Base-by-base conservation (phyloP, 2,888 invertebrate species). In the Drosophila fungiperda region DNA sequence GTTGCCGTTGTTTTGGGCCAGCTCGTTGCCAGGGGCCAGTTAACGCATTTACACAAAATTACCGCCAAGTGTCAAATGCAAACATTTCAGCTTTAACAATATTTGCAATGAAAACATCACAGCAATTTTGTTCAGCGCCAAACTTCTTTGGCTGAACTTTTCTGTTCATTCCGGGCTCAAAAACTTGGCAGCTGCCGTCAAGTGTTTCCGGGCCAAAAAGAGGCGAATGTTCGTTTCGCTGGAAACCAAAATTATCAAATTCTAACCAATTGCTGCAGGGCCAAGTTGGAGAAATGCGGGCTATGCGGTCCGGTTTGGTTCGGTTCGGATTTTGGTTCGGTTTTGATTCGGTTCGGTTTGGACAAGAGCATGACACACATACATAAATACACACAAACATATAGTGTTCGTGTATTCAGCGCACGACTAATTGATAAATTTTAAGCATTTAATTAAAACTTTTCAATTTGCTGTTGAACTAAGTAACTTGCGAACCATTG, bases 31-130 rank as follows among this genome's bases (percentile, higher is more conserved):
- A 60, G 64, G 33, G 82, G 89, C 73, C 87, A 83, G 85, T 89
- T 84, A 87, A 87, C 89, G 84, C 89, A 89, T 84, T 89, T 87
- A 87, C 85, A 85, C 90, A 87, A 89, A 85, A 83, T 90, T 86
- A 86, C 89, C 83, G 75, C 73, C 78, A 80, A 87, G 89, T 87
- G 86, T 90, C 86, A 88, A 89, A 88, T 80, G 81, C 80, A 83
- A 86, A 86, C 90, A 89, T 80, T 90, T 76, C 62, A 83, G 86
- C 80, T 78, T 33, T 57, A 77, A 83, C 87, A 90, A 90, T 90
- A 90, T 88, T 88, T 90, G 83, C 83, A 75, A 80, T 82, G 73
- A 88, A 86, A 90, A 64, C 84, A 89, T 53, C 68, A 45, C 42
- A 57, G 32, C 48, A 50, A 75, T 26, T 76, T 76, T 32, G 20